Conservation (phyloP, 2,113 vertebrate species). For the Grammomys surdaster region DNA sequence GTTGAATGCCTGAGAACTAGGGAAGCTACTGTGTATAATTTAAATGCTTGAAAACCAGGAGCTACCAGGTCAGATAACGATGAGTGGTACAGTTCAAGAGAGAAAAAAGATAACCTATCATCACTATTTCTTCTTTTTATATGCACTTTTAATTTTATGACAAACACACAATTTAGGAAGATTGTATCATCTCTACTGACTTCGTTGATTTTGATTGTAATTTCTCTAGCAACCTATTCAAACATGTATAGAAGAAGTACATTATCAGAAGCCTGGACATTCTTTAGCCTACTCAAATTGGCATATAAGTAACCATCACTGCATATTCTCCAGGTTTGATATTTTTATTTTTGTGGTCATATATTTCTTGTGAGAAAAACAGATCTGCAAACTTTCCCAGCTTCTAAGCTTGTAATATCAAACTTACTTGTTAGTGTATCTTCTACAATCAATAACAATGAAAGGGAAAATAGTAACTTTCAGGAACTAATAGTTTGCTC, state of each 20-base stretch:
- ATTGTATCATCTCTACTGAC: background rate
- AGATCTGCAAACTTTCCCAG: background rate
- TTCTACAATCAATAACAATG: background rate
- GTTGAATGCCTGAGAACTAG: background rate
- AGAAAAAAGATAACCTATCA: background rate
- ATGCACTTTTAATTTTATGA: background rate
- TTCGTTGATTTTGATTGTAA: background rate
- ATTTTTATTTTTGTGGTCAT: background rate
- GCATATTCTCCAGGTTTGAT: background rate
- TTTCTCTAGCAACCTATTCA: background rate
- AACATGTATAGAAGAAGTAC: background rate
- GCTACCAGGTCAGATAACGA: background rate
- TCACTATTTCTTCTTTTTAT: background rate
- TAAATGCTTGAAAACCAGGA: background rate
- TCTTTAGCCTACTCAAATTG: background rate
- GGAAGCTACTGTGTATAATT: background rate
- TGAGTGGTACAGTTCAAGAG: background rate
- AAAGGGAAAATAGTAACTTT: slow-evolving; percentile 25
- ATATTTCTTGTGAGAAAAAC: background rate
- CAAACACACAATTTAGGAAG: background rate
- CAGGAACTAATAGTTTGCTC: background rate
- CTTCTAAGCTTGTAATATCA: background rate
- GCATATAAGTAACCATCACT: background rate
- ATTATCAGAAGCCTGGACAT: background rate
- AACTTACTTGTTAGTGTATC: background rate